A percentile compares a stretch with the other conserved stretches of the same genome.
Conservation (phyloP, 1,140 invertebrate genomes). For the Diprion similis region DNA sequence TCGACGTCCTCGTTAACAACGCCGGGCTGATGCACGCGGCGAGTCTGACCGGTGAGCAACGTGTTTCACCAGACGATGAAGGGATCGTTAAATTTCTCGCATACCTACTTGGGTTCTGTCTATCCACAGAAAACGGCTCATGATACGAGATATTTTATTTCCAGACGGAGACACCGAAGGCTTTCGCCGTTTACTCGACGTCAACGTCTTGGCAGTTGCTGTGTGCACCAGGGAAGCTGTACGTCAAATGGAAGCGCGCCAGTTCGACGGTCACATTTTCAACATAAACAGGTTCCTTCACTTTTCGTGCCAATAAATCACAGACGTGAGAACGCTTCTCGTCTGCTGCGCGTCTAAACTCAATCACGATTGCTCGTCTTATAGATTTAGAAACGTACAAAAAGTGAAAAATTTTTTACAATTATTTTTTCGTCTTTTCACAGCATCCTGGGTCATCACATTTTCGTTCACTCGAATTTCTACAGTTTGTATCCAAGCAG, state of each 20-base stretch:
- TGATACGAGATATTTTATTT: slow-evolving; percentile 28
- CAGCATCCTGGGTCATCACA: neutral
- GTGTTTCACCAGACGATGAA: neutral
- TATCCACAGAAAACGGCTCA: neutral
- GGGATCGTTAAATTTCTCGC: too few species aligned
- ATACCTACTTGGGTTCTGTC: slow-evolving; percentile 22
- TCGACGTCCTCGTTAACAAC: slow-evolving; percentile 79
- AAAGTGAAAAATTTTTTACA: too few species aligned
- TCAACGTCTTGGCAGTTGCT: slow-evolving; percentile 72
- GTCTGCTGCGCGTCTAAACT: slow-evolving; percentile 27
- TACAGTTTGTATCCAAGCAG: slow-evolving; percentile 55
- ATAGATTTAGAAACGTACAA: too few species aligned
- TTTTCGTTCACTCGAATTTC: slow-evolving; percentile 30
- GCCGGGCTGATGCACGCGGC: slow-evolving; percentile 65
- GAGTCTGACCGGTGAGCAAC: slow-evolving; percentile 47
- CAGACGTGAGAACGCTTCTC: too few species aligned
- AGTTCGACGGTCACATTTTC: slow-evolving; percentile 72
- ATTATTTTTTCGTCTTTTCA: slow-evolving; percentile 15
- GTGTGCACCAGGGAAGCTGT: slow-evolving; percentile 72
- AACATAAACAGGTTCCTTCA: slow-evolving; percentile 69
- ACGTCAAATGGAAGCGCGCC: slow-evolving; percentile 69
- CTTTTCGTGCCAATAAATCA: too few species aligned
- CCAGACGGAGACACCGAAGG: slow-evolving; percentile 54
- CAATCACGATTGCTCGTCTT: neutral
- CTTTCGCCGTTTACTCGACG: slow-evolving; percentile 66